Evolutionary conservation across 2,888 invertebrate genomes (phyloP).

Genomic region (Lycocerus yunnanus): DNA sequence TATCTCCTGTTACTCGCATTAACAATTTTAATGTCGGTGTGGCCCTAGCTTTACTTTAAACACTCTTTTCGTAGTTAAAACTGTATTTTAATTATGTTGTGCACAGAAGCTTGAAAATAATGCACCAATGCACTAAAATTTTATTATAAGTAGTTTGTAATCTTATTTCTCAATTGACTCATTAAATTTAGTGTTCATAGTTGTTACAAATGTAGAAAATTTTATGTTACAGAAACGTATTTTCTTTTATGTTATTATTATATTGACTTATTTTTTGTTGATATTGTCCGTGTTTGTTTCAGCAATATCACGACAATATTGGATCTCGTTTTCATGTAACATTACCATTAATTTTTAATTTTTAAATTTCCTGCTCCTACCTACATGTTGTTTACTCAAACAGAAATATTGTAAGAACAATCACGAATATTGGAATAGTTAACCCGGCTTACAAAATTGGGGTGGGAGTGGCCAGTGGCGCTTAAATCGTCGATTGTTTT

Average conservation of each 20-base stretch:
- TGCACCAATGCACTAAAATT: not conserved
- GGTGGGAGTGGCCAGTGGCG: not conserved
- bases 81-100: not conserved
- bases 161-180: not conserved
- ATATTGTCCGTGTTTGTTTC: not conserved
- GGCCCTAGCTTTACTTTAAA: no score
- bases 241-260: not conserved
- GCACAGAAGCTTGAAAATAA: not conserved
- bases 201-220: not conserved
- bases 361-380: not conserved
- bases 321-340: not conserved
- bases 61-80: not conserved
- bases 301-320: not conserved
- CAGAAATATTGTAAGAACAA: not conserved
- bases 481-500: not conserved
- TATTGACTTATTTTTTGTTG: not conserved
- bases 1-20: no score
- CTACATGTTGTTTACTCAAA: not conserved
- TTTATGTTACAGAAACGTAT: not conserved
- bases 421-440: not conserved
- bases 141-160: no score
- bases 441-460: no score
- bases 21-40: no score
- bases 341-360: not conserved
- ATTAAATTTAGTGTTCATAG: not conserved